These are phyloP conservation scores for Sturnira hondurensis DNA, from an alignment of 2,113 vertebrate species.

Conservation along the genomic window DNA sequence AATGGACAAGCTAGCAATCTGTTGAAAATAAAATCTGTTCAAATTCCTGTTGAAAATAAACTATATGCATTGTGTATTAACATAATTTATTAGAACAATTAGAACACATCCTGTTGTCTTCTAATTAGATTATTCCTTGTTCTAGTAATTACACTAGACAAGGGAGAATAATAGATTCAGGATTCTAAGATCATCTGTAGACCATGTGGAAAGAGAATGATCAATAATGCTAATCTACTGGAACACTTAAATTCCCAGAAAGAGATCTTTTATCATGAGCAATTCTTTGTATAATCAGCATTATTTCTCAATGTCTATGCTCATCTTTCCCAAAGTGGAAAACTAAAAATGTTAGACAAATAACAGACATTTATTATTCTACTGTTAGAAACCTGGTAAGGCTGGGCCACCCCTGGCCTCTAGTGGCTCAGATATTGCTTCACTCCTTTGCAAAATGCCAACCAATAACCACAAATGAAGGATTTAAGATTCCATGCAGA, in stretches of 20 bases:
- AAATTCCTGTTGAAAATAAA: constrained; percentile 72
- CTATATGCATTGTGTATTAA: constrained; percentile 65
- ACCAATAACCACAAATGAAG: constrained; percentile 30
- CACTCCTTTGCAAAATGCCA: constrained; percentile 45
- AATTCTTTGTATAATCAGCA: constrained; percentile 67
- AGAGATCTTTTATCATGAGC: constrained; percentile 74
- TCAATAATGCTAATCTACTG: constrained; percentile 82
- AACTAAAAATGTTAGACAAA: constrained; percentile 46
- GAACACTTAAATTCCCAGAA: constrained; percentile 79
- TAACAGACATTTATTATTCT: constrained; percentile 61
- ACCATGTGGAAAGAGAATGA: constrained; percentile 70
- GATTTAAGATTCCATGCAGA: constrained; percentile 47
- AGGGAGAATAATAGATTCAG: constrained; percentile 78
- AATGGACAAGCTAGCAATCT: constrained; percentile 67
- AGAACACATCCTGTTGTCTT: constrained; percentile 80
- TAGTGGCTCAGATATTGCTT: constrained; percentile 40
- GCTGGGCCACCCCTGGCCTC: constrained; percentile 20
- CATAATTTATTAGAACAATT: constrained; percentile 81
- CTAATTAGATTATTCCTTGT: constrained; percentile 80
- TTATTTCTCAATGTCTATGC: constrained; percentile 68
- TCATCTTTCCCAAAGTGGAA: constrained; percentile 51
- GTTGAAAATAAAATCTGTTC: no score
- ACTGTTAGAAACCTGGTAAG: neutral
- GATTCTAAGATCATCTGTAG: constrained; percentile 79
- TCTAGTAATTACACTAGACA: constrained; percentile 80